Evolutionary conservation across 2,113 vertebrate species (phyloP).

Genomic region (Nycticryphes semicollaris): DNA sequence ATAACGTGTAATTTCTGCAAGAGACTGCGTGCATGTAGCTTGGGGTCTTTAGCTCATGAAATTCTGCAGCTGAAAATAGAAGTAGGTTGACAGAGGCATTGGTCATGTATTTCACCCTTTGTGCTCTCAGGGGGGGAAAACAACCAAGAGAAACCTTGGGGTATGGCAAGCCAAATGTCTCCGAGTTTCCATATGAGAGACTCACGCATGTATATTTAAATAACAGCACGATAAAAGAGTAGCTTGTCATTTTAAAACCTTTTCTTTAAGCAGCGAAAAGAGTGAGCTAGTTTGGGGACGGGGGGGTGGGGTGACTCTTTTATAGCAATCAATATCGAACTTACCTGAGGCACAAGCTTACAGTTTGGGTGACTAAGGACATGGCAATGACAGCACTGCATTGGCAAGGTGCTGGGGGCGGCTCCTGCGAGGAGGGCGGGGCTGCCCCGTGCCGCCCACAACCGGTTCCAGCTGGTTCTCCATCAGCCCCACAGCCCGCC

Average conservation of each 20-base stretch:
- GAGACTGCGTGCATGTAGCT: neutral
- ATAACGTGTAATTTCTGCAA: neutral
- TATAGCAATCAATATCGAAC: neutral
- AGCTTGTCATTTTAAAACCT: neutral
- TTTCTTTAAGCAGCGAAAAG: neutral
- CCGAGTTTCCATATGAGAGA: too few relatives aligned
- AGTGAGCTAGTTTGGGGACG: rapidly evolving
- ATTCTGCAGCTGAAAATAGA: neutral
- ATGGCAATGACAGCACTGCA: rapidly evolving
- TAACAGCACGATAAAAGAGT: neutral
- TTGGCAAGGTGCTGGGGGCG: rapidly evolving
- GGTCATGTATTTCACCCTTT: neutral
- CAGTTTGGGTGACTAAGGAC: neutral
- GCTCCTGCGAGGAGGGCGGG: neutral
- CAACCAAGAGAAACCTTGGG: neutral
- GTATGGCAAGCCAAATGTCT: neutral
- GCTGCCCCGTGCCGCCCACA: rapidly evolving
- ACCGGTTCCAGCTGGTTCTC: rapidly evolving
- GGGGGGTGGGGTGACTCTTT: neutral
- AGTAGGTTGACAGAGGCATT: neutral
- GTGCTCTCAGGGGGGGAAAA: neutral
- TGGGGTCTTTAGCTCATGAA: neutral
- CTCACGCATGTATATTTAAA: rapidly evolving
- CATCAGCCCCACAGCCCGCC: rapidly evolving
- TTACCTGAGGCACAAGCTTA: too few relatives aligned